phyloP scores from a whole-genome alignment of 2,888 invertebrate species.

The Leptinotarsa peninsularis region DNA sequence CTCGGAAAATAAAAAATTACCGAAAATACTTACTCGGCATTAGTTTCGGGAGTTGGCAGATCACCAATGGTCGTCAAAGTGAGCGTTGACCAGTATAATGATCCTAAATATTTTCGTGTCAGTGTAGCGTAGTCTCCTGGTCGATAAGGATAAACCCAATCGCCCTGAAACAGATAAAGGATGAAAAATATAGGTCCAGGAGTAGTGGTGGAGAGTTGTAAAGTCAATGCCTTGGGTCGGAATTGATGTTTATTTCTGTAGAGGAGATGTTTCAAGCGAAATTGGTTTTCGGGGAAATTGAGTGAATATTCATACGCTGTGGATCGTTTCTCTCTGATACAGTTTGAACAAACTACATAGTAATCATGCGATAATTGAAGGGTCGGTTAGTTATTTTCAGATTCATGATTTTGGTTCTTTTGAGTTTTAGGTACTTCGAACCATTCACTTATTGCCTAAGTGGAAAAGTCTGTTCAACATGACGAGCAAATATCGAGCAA shows the following conservation, averaged over 20 bases:
- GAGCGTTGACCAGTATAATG: slow-evolving; percentile 95
- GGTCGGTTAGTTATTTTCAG: too few species aligned
- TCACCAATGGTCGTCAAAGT: slow-evolving; percentile 97
- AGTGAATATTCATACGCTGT: not conserved
- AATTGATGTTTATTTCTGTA: slow-evolving; percentile 5
- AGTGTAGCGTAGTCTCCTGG: slow-evolving; percentile 90
- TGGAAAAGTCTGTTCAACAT: too few species aligned
- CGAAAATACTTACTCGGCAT: slow-evolving; percentile 87
- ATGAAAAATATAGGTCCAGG: slow-evolving; percentile 20
- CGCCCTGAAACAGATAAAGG: slow-evolving; percentile 71
- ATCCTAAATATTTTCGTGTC: slow-evolving; percentile 92
- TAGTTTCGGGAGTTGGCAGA: slow-evolving; percentile 94
- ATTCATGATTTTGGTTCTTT: too few species aligned
- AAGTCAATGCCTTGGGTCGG: not conserved
- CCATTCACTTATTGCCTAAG: too few species aligned
- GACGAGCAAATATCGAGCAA: too few species aligned
- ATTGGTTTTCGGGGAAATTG: not conserved
- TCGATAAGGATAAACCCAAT: slow-evolving; percentile 90
- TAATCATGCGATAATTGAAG: too few species aligned
- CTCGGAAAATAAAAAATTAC: not conserved
- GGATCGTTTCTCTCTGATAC: not conserved
- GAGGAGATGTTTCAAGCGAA: not conserved
- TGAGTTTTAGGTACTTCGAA: too few species aligned
- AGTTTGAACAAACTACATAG: too few species aligned
- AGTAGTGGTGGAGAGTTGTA: not conserved